Base-by-base conservation (phyloP, 2,113 vertebrate genomes). In the Trematocara marginatum region DNA sequence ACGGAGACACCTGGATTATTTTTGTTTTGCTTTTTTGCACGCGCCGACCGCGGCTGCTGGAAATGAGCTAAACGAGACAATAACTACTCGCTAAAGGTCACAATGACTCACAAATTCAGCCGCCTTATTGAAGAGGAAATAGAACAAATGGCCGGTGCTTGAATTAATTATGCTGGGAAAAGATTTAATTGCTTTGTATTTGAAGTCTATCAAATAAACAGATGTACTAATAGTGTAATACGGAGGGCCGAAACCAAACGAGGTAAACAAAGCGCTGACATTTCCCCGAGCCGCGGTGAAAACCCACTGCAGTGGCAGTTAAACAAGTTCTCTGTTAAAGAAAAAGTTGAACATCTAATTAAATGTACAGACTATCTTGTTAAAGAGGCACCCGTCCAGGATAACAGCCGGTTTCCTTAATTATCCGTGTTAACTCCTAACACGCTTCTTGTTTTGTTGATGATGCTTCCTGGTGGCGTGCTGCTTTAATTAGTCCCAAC, bases 391-490 rank as follows among this genome's bases (percentile, higher is more conserved):
- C 31, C 45, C 31, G 15, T 23, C n/a, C n/a, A 52, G n/a, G 57
- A 53, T 69, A 53, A 82, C 18, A 34, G 40, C 23, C 13, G 2
- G 42, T 18, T 74, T 49, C 69, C 42, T 49, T 74, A 10, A 74
- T 74, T 47, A 74, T 29, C 42, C 49, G 69, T 42, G n/a, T 5
- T 74, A 49, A 49, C 42, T 49, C 42, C 3, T 74, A 49, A 31
- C 40, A 16, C 13, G 11, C 42, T 47, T 26, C 20, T 7, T 49
- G 23, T 49, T 74, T 49, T 18, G 23, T 74, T 74, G 23, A 47
- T 31, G 42, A 79, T 15, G 20, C 34, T 42, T 79, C 82, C 82
- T 79, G 56, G 64, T 79, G 16, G 31, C 45, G 1, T 52, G 71
- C 45, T 64, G 76, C 23, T 85, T 79, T 79, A 79, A 85, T 84